These are phyloP conservation scores for Nymphicus hollandicus DNA, from an alignment of 2,113 vertebrate genomes.

Conservation along the genomic window DNA sequence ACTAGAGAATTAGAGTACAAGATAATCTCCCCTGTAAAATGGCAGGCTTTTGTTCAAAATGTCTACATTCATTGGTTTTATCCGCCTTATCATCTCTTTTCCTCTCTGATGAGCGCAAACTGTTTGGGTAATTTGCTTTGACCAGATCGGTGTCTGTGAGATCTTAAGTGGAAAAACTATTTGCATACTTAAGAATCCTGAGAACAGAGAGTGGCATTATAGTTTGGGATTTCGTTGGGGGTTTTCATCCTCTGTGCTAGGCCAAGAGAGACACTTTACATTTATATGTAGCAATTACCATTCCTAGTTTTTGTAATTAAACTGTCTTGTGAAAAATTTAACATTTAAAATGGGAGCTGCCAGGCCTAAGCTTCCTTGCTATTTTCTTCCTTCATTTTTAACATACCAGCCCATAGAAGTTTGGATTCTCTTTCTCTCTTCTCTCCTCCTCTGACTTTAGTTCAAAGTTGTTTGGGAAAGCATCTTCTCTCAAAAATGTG, in stretches of 20 bases:
- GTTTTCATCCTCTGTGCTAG: conserved; percentile 18
- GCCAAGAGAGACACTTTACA: conserved; percentile 47
- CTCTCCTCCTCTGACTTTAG: neutral
- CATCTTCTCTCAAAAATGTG: neutral
- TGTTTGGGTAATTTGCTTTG: conserved; percentile 68
- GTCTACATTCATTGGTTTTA: conserved; percentile 55
- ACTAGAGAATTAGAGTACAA: conserved; percentile 20
- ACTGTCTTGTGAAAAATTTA: conserved; percentile 16
- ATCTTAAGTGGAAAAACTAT: conserved; percentile 71
- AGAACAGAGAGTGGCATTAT: conserved; percentile 41
- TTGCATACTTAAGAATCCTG: conserved; percentile 70
- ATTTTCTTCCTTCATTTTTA: neutral
- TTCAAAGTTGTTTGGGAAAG: neutral
- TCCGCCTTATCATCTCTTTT: conserved; percentile 60
- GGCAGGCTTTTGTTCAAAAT: conserved; percentile 53
- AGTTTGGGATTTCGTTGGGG: conserved; percentile 40
- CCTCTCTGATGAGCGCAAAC: conserved; percentile 59
- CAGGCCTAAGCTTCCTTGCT: neutral
- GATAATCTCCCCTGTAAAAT: conserved; percentile 43
- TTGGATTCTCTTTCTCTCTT: neutral
- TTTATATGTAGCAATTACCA: conserved; percentile 41
- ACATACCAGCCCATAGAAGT: neutral
- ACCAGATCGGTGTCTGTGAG: conserved; percentile 63
- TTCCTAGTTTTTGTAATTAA: conserved; percentile 57
- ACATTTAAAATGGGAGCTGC: neutral